Evolutionary conservation across 2,888 invertebrate genomes (phyloP).

Genomic region (Spialia ferax): DNA sequence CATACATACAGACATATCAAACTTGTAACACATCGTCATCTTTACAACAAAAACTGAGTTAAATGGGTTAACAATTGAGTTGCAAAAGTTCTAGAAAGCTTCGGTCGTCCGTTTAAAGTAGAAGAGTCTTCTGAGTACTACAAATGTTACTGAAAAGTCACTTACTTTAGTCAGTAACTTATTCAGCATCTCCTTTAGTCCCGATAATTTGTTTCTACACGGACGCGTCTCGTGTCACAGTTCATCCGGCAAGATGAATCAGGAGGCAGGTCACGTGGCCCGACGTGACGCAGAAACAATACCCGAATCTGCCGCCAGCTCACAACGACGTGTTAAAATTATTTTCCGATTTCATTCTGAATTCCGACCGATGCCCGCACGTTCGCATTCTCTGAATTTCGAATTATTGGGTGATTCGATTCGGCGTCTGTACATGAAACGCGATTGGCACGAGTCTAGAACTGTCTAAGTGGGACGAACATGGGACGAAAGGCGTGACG

Average conservation of each 20-base stretch:
- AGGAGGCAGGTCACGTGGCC: conserved; percentile 28
- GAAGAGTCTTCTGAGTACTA: no score
- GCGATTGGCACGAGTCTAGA: background rate
- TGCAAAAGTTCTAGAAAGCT: no score
- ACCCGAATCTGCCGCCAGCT: conserved; percentile 18
- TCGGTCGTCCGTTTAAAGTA: no score
- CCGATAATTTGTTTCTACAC: background rate
- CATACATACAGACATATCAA: no score
- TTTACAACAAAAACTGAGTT: no score
- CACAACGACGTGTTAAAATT: conserved; percentile 34
- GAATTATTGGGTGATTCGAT: conserved; percentile 14
- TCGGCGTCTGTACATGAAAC: conserved; percentile 3
- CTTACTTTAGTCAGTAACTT: no score
- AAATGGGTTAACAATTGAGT: no score
- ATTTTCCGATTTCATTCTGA: conserved; percentile 32
- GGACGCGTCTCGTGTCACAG: background rate
- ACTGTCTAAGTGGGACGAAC: background rate
- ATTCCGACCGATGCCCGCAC: conserved; percentile 4
- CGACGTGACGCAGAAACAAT: conserved; percentile 34
- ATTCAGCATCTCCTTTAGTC: background rate
- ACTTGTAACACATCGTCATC: no score
- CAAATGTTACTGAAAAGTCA: no score
- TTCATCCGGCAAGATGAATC: background rate
- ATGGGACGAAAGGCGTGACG: no score
- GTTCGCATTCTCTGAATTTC: conserved; percentile 17